Conservation (phyloP, 2,797 vertebrate species). For the Anabacerthia variegaticeps region DNA sequence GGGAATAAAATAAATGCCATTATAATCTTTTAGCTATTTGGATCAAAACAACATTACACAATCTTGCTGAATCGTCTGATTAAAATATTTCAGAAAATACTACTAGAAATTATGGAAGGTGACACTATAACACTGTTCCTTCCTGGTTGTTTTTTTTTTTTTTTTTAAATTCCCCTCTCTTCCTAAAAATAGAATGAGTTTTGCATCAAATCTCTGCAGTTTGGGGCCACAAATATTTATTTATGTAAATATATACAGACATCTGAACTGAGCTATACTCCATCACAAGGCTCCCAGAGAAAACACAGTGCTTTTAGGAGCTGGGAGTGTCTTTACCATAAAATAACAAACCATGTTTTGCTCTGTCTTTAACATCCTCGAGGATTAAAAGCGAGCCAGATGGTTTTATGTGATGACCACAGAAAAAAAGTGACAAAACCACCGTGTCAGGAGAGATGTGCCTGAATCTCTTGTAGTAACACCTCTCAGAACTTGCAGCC, state of each 20-base stretch:
- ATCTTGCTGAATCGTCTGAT: background rate
- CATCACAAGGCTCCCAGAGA: background rate
- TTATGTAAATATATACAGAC: background rate
- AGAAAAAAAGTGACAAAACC: background rate
- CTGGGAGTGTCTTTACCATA: background rate
- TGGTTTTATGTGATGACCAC: background rate
- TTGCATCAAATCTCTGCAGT: background rate
- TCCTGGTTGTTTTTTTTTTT: background rate
- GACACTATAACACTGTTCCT: background rate
- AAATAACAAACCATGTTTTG: background rate
- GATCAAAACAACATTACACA: slow-evolving; percentile 22
- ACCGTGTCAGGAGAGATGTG: background rate
- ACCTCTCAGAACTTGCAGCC: background rate
- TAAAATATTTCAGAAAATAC: background rate
- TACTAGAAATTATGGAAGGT: background rate
- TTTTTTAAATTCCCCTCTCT: background rate
- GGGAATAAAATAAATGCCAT: slow-evolving; percentile 45
- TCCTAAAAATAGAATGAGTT: background rate
- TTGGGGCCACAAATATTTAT: background rate
- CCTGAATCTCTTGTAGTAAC: background rate
- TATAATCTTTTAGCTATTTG: slow-evolving; percentile 13
- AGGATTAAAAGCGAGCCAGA: background rate
- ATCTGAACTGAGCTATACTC: background rate
- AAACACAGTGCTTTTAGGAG: background rate
- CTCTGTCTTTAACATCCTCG: background rate